phyloP scores from a whole-genome alignment of 2,888 invertebrate genomes.

The Aspidiotus rigidus region DNA sequence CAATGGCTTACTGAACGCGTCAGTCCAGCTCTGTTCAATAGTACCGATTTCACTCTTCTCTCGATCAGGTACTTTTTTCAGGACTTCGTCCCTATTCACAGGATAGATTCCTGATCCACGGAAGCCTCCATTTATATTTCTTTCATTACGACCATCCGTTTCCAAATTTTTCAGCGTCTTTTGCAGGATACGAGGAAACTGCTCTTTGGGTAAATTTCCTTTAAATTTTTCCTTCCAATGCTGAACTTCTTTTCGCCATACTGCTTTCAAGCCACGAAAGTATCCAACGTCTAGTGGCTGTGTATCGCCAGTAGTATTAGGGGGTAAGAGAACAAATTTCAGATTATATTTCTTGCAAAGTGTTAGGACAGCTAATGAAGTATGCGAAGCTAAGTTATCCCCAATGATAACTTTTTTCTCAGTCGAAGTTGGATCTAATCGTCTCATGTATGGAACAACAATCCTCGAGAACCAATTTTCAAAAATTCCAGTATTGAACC shows the following conservation, averaged over 20 bases:
- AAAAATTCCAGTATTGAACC: conserved; percentile 8
- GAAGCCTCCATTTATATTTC: background rate
- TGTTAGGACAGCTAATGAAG: conserved; percentile 33
- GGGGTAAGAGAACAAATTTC: conserved; percentile 35
- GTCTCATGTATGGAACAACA: background rate
- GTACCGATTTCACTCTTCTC: background rate
- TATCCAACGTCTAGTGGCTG: conserved; percentile 36
- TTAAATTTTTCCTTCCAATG: background rate
- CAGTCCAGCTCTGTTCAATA: background rate
- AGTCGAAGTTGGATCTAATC: background rate
- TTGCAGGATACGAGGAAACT: background rate
- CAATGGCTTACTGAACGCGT: background rate
- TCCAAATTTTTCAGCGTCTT: background rate
- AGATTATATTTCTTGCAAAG: conserved; percentile 34
- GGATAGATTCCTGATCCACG: background rate
- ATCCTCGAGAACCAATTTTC: conserved; percentile 10
- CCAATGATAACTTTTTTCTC: conserved; percentile 24
- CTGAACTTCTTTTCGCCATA: background rate
- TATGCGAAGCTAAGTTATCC: conserved; percentile 28
- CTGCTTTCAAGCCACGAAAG: background rate
- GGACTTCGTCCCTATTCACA: background rate
- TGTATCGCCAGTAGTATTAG: conserved; percentile 35
- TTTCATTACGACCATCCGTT: background rate
- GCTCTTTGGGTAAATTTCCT: background rate
- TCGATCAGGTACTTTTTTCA: background rate